phyloP scores from a whole-genome alignment of 2,113 vertebrate species.

The Protobothrops flavoviridis region DNA sequence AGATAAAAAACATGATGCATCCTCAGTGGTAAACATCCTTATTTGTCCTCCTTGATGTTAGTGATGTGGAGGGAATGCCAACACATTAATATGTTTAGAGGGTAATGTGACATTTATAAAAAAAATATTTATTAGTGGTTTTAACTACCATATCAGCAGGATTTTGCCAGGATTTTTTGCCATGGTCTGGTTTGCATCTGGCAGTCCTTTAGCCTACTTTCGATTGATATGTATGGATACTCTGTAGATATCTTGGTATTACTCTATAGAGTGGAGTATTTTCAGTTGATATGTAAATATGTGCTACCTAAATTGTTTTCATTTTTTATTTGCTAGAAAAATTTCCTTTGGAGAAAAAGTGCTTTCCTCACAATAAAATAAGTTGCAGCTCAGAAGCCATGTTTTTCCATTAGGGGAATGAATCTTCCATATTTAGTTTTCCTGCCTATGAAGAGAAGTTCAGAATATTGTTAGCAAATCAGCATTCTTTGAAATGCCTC shows the following conservation, averaged over 20 bases:
- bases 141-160: not conserved
- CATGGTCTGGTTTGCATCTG: constrained; percentile 48
- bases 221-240: not conserved
- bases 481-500: not conserved
- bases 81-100: not conserved
- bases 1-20: constrained; percentile 62
- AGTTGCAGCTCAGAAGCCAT: too few relatives aligned
- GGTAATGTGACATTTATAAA: constrained; percentile 6
- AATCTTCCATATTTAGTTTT: not conserved
- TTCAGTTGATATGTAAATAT: not conserved
- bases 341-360: not conserved
- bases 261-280: not conserved
- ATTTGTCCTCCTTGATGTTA: not conserved
- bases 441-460: not conserved
- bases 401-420: not conserved
- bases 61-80: not conserved
- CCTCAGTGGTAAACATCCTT: constrained; percentile 61
- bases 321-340: not conserved
- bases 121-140: not conserved
- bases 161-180: not conserved
- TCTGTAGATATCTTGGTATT: not conserved
- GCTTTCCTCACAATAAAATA: too few relatives aligned
- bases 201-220: constrained; percentile 41
- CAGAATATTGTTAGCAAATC: not conserved
- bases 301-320: constrained; percentile 10